Evolutionary conservation across 2,888 invertebrate species (phyloP).

Genomic region (Apomyelois bistriatella): DNA sequence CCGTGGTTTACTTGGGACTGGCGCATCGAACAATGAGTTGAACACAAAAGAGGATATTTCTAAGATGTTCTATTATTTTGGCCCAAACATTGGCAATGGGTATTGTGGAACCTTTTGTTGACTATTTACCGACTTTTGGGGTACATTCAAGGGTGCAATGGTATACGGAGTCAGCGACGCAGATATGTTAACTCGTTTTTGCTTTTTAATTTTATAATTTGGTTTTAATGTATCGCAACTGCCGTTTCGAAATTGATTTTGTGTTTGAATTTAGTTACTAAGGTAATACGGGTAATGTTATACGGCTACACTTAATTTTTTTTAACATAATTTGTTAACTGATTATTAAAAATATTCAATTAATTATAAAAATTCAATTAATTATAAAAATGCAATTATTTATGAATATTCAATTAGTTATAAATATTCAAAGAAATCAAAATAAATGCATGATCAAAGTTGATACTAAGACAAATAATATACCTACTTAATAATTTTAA

Average conservation of each 20-base stretch:
- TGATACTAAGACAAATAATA: no score
- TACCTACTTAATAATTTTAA: no score
- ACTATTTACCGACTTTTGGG: slow-evolving; percentile 77
- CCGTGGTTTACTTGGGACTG: not conserved
- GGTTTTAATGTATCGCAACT: slow-evolving; percentile 21
- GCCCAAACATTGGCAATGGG: slow-evolving; percentile 75
- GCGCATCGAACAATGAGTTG: slow-evolving; percentile 47
- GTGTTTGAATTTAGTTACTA: not conserved
- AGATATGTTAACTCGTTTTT: slow-evolving; percentile 8
- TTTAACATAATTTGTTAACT: no score
- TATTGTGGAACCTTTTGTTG: slow-evolving; percentile 69
- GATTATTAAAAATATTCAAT: no score
- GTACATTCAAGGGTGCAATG: slow-evolving; percentile 58
- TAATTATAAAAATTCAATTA: no score
- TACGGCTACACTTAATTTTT: no score
- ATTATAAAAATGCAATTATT: no score
- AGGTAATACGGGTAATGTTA: not conserved
- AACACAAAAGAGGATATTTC: slow-evolving; percentile 55
- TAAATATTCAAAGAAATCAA: no score
- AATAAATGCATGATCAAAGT: no score
- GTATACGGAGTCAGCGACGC: slow-evolving; percentile 49
- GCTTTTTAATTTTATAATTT: slow-evolving; percentile 27
- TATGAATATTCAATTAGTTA: no score
- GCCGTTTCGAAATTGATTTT: not conserved
- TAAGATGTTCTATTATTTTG: slow-evolving; percentile 70